Base-by-base conservation (phyloP, 1,140 invertebrate genomes). In the Orchesella cincta region DNA sequence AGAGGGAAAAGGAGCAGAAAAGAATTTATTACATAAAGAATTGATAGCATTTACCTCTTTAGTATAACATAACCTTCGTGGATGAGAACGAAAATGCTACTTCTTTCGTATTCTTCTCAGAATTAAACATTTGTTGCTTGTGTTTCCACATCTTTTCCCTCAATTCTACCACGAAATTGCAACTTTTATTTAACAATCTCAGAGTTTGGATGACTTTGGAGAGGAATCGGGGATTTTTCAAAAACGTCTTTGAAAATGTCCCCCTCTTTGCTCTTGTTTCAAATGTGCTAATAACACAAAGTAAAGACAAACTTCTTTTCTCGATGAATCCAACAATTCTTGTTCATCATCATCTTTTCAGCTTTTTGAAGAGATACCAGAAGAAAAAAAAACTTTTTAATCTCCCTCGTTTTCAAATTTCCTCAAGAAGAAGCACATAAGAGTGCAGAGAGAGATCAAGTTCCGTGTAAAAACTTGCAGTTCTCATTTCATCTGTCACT, bases 401-500 rank as follows among this genome's bases (percentile, higher is more conserved):
- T 46, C 39, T 46, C 20, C 39, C 8, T 8, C 39, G 20, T 46
- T 46, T 46, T 46, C 39, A 46, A 46, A 46, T 46, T 46, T 46
- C 39, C 39, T 20, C 39, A 12, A 12, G 8, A 46, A 8, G 20
- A 46, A 46, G 39, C 8, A 46, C 8, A 46, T 46, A 46, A 46
- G 8, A 46, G 20, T 46, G 39, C 8, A 20, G 20, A 46, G 39
- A 46, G 39, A 46, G 39, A 46, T 20, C 8, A 46, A 46, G 8
- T 20, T 46, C 20, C 20, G 8, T 46, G n/a, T n/a, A n/a, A n/a
- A n/a, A n/a, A n/a, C 23, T 57, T n/a, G 3, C 14, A 57, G n/a
- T 29, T 67, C 62, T 31, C 62, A 31, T 67, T 31, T 33, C 26
- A 57, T 33, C 62, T 67, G 62, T 67, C 62, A 67, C 31, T 67